These are phyloP conservation scores for Hephaestus fuliginosus DNA, from an alignment of 2,797 vertebrate species.

Conservation along the genomic window DNA sequence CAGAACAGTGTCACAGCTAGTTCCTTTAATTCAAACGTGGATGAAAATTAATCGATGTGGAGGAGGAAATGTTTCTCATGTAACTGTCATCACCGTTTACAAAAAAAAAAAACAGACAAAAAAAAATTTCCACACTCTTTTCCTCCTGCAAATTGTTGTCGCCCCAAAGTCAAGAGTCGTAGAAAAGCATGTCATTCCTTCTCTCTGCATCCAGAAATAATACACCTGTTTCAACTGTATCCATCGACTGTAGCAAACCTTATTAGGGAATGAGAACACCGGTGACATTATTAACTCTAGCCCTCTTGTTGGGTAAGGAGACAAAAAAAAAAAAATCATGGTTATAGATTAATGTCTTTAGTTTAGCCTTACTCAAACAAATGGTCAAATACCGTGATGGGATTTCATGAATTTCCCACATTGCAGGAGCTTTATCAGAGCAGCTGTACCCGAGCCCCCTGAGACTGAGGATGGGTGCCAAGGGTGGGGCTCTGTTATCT, in stretches of 20 bases:
- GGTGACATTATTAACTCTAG: slow-evolving; percentile 6
- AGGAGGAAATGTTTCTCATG: slow-evolving; percentile 1
- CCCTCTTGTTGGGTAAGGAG: slow-evolving; percentile 3
- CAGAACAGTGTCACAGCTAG: slow-evolving; percentile 11
- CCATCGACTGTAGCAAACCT: slow-evolving; percentile 1
- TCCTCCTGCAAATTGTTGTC: neutral
- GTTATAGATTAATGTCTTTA: slow-evolving; percentile 35
- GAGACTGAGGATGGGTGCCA: slow-evolving; percentile 48
- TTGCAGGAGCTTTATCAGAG: slow-evolving; percentile 47
- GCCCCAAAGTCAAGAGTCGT: neutral
- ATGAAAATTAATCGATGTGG: slow-evolving; percentile 11
- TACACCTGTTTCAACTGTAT: slow-evolving; percentile 21
- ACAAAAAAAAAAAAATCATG: slow-evolving; percentile 13
- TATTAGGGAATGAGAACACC: slow-evolving; percentile 13
- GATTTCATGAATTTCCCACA: slow-evolving; percentile 54
- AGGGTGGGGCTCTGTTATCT: slow-evolving; percentile 57
- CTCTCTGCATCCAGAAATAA: neutral
- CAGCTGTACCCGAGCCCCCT: slow-evolving; percentile 61
- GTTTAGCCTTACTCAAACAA: slow-evolving; percentile 22
- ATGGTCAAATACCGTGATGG: slow-evolving; percentile 35
- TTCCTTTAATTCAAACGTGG: slow-evolving; percentile 3
- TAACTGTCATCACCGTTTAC: neutral
- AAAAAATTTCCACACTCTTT: neutral
- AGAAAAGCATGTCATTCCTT: neutral
- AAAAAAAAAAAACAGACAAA: slow-evolving; percentile 17